phyloP scores from a whole-genome alignment of 2,113 vertebrate species.

The Cyprinodon variegatus region DNA sequence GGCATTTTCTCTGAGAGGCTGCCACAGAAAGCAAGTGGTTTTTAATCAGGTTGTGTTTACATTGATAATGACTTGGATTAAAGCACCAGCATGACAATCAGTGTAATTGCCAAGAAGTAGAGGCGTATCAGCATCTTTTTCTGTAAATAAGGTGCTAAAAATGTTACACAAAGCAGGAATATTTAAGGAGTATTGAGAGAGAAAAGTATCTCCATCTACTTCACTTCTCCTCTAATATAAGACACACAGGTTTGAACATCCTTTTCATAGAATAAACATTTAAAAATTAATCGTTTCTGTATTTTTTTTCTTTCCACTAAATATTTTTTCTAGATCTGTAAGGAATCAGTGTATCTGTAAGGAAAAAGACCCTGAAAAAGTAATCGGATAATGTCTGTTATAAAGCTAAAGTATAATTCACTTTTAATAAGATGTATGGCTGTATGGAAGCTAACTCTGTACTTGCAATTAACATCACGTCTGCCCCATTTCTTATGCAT shows the following conservation, averaged over 20 bases:
- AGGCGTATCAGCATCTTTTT: slow-evolving; percentile 10
- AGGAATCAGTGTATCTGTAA: too few species aligned
- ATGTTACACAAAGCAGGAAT: background rate
- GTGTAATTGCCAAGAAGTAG: slow-evolving; percentile 43
- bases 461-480: too few species aligned
- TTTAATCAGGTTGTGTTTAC: slow-evolving; percentile 53
- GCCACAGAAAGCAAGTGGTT: slow-evolving; percentile 13
- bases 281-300: background rate
- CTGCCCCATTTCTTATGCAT: too few species aligned
- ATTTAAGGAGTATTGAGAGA: background rate
- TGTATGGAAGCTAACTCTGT: too few species aligned
- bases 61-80: slow-evolving; percentile 34
- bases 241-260: too few species aligned
- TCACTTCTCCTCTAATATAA: too few species aligned
- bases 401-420: too few species aligned
- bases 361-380: too few species aligned
- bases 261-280: too few species aligned
- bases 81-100: slow-evolving; percentile 36
- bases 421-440: too few species aligned
- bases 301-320: background rate
- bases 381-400: too few species aligned
- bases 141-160: background rate
- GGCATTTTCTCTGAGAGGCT: slow-evolving; percentile 21
- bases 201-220: background rate
- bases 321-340: background rate